Base-by-base conservation (phyloP, 2,888 invertebrate genomes). In the Therioaphis trifolii region DNA sequence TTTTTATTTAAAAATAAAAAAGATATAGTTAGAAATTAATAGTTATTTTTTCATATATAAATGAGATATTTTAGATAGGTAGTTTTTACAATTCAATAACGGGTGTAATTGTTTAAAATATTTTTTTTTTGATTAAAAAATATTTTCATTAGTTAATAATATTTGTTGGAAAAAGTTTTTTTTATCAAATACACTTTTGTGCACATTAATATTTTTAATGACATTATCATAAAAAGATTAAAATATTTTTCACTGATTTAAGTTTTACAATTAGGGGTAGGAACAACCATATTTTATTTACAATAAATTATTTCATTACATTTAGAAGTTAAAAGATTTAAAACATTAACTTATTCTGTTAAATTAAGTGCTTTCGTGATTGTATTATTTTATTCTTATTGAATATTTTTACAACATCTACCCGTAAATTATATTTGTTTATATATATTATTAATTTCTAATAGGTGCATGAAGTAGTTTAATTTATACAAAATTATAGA, bases 231-330 rank as follows among this genome's bases (percentile, higher is more conserved):
- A n/a, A 69, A 55, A 55, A 52, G 18, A 40, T 66, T 29, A 29
- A 74, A 12, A 68, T 29, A 78, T 40, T 12, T 55, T 55, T 52
- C 69, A 69, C 18, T 40, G n/a, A 69, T 55, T 79, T 63, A n/a
- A 43, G 12, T 69, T 79, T 69, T 27, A 55, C 27, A 68, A 68
- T 55, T 24, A 69, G 55, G 68, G 43, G 55, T 79, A 79, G 78
- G 78, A 79, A 79, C 78, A 79, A 79, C 78, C 78, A 79, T 52
- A 40, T 66, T 79, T 69, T 79, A 79, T 79, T 79, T 79, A 79
- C 78, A 79, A 63, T 1, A 46, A 79, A 40, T 79, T 18, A 68
- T 63, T 55, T 79, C 4, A 27, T 69, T 79, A 79, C 68, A 79
- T 79, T 55, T 79, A 27, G 14, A 69, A 79, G 68, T 69, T 15